Evolutionary conservation across 2,888 invertebrate genomes (phyloP), one percentile per base, ranked within the genome.

Genomic region (Tinea trinotella): DNA sequence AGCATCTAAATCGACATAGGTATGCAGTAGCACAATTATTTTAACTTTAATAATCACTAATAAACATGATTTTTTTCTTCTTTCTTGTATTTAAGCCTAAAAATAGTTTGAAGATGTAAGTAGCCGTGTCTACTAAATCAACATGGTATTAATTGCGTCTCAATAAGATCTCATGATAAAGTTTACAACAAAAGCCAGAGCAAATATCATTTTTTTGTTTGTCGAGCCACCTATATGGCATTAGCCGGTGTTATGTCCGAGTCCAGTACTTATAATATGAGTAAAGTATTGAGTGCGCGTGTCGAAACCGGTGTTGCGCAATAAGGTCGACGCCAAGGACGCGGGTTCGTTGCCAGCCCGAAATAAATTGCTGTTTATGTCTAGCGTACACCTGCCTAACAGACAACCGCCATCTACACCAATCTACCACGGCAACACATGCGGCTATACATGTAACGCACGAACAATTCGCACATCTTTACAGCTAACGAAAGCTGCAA

Each of bases 291-390:
- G 24, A 35, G 71, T 67, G 73, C 73, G 74, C 71, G 71, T 79
- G 75, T 75, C 72, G 64, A 83, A 83, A 83, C 80, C 74, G 78
- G 80, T 80, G 77, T 85, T 83, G 83, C 80, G 83, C 76, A 85
- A 83, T 83, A 85, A 84, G 83, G 84, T 80, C 83, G 80, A 60
- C 76, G 72, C 70, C 83, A 85, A 85, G 84, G 84, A 84, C 84
- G 79, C 72, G 74, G 74, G 80, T 79, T 79, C 79, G 80, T 76
- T 82, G 83, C 79, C 82, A 83, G 84, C 54, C 55, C 54, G 24
- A 56, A 82, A 79, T 80, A 81, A 76, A 75, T 76, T 69, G 73
- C 70, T 79, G 80, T 77, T 80, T 78, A 74, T 74, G 76, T 76
- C 78, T 82, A 82, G 77, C 74, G 76, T 74, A 76, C 66, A 60